Base-by-base conservation (phyloP, 2,888 invertebrate species). In the Rhingia campestris region DNA sequence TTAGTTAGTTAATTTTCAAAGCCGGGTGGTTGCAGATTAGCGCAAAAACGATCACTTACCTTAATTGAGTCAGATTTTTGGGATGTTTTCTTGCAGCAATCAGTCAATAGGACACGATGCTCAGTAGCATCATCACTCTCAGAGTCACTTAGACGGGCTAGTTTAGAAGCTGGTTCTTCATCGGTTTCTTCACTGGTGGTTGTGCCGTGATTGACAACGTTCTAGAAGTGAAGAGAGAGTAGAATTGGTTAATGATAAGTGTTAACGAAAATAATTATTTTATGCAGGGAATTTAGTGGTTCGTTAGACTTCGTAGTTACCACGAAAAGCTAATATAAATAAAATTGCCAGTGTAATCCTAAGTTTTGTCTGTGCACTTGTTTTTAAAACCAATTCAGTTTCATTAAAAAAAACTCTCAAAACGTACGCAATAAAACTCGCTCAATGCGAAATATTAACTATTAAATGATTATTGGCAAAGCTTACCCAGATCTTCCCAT, bases 101-200 rank as follows among this genome's bases (percentile, higher is more conserved):
- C 81, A 37, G 51, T 74, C 10, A 54, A 53, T 22, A 66, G 69
- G 22, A 47, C 69, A 43, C 64, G 77, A 79, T 75, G 64, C 45
- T 72, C 69, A 61, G 82, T 64, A 70, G 54, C 35, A 39, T 75
- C 77, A 66, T 87, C 86, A 84, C 73, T 86, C 72, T 86, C 86
- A 35, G 87, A 88, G 72, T 88, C 88, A 85, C 92, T 92, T 81
- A 95, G 92, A 74, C 95, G 92, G n/a, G 95, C 95, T 89, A 95
- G 94, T 89, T 96, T 96, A 86, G 94, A 92, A 67, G 94, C 81
- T 72, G 81, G 85, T 67, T 85, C 85, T 56, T 86, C 86, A 56
- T 87, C 86, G 43, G 86, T 86, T 73, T 87, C 87, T 43, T 87
- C 87, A 51, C 86, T 87, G 76, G 76, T 85, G 51, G 85, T 72